A percentile compares a stretch with the other conserved stretches of the same genome.
These are phyloP conservation scores for Plectrocnemia conspersa DNA, from an alignment of 1,140 invertebrate genomes.

Conservation along the genomic window DNA sequence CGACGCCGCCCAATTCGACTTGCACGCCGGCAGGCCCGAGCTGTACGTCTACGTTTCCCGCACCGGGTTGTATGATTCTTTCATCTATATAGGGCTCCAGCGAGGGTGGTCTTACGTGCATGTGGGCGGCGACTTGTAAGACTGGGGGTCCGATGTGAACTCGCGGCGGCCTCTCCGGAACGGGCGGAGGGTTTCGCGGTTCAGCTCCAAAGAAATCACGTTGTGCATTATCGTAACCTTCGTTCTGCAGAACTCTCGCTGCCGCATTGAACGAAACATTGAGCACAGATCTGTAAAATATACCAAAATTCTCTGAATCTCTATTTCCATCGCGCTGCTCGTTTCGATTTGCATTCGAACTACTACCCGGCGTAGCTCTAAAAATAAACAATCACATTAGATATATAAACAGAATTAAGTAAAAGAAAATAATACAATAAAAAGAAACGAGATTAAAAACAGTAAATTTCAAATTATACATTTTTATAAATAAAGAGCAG, in stretches of 20 bases:
- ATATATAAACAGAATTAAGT: no score
- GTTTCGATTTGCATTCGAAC: no score
- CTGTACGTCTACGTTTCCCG: slow-evolving; percentile 17
- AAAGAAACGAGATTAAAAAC: no score
- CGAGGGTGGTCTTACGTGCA: no score
- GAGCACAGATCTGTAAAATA: slow-evolving; percentile 11
- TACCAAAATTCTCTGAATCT: slow-evolving; percentile 9
- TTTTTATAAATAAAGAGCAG: no score
- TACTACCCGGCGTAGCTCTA: no score
- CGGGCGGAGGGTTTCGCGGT: not conserved
- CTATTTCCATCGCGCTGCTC: no score
- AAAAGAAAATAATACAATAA: no score
- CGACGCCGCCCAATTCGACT: slow-evolving; percentile 10
- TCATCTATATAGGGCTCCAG: no score
- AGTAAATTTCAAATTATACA: no score
- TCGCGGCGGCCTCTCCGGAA: not conserved
- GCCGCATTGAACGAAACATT: slow-evolving; percentile 12
- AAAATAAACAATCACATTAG: no score
- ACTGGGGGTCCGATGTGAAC: slow-evolving; percentile 9
- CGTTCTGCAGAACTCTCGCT: slow-evolving; percentile 1
- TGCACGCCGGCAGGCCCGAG: slow-evolving; percentile 15
- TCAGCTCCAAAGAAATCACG: not conserved
- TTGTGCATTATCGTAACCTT: not conserved
- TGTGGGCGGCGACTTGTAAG: slow-evolving; percentile 12
- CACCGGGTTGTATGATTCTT: no score